Conservation (phyloP, 2,113 vertebrate species). For the Microtus montanus region DNA sequence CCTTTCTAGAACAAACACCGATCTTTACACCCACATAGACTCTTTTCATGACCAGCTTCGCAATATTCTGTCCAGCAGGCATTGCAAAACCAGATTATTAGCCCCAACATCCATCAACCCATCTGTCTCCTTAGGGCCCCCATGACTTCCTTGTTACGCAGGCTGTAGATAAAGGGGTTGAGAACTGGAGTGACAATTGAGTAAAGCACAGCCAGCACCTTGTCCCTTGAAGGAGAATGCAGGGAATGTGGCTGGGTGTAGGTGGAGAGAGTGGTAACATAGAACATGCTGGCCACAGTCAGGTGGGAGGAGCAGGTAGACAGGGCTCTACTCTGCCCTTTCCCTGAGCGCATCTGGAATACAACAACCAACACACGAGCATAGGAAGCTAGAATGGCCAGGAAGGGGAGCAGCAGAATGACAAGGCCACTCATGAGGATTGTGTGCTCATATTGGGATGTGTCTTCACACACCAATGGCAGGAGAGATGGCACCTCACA, state of each 20-base stretch:
- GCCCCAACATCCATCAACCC: background rate
- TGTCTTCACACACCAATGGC: background rate
- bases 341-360: background rate
- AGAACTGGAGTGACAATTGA: slow-evolving; percentile 1
- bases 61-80: background rate
- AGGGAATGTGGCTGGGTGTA: background rate
- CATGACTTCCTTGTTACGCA: slow-evolving; percentile 31
- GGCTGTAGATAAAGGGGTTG: slow-evolving; percentile 43
- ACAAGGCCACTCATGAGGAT: background rate
- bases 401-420: slow-evolving; percentile 28
- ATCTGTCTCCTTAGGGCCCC: background rate
- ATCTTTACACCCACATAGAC: background rate
- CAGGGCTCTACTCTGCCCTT: background rate
- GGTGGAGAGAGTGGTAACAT: background rate
- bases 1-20: background rate
- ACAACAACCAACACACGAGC: slow-evolving; percentile 27
- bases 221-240: background rate
- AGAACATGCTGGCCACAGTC: slow-evolving; percentile 8
- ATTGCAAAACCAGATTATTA: background rate
- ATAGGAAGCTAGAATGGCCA: slow-evolving; percentile 35
- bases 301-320: slow-evolving; percentile 53
- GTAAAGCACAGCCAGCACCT: slow-evolving; percentile 4
- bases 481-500: slow-evolving; percentile 43
- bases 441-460: slow-evolving; percentile 6
- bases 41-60: background rate